Base-by-base conservation (phyloP, 2,888 invertebrate genomes). In the Agrotis ipsilon region DNA sequence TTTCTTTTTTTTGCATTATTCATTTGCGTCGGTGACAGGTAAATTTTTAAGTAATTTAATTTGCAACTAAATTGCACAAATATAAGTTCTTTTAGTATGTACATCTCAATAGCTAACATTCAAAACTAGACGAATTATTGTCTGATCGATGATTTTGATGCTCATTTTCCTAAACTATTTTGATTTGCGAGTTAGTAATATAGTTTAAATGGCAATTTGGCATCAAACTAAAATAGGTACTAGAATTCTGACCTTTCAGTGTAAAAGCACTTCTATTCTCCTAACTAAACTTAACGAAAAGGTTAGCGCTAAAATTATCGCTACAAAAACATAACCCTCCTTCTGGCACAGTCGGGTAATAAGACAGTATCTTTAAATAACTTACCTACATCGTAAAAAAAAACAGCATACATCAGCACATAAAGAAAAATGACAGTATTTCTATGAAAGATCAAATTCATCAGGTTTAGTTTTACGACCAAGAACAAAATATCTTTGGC, bases 401-500 rank as follows among this genome's bases (percentile, higher is more conserved):
- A 54, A 4, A 54, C 4, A 43, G 5, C 19, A 4, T 55, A 45
- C 32, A 11, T n/a, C 19, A 75, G 3, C 7, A 24, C 13, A 55
- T 21, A 64, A 43, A 59, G 13, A 39, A 59, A 46, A 55, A 60
- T 60, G 39, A 39, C n/a, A 18, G 6, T 43, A 74, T 76, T n/a
- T 32, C 43, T 13, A 21, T 39, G 45, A 24, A 57, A 39, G 45
- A 51, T 16, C 68, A 51, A 39, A 68, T 65, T 54, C 39, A 58
- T 68, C 52, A 64, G n/a, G 48, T 39, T 74, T 48, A 61, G 48
- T 59, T 27, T 61, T 49, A 60, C 39, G 43, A 66, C 52, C 54
- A 43, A 78, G 65, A 51, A 49, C 52, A 49, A 52, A 21, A 81
- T 75, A 70, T 70, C n/a, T 52, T 16, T 52, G 49, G 19, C 24